Evolutionary conservation across 2,888 invertebrate genomes (phyloP).

Genomic region (Acanthococcus lagerstroemiae): DNA sequence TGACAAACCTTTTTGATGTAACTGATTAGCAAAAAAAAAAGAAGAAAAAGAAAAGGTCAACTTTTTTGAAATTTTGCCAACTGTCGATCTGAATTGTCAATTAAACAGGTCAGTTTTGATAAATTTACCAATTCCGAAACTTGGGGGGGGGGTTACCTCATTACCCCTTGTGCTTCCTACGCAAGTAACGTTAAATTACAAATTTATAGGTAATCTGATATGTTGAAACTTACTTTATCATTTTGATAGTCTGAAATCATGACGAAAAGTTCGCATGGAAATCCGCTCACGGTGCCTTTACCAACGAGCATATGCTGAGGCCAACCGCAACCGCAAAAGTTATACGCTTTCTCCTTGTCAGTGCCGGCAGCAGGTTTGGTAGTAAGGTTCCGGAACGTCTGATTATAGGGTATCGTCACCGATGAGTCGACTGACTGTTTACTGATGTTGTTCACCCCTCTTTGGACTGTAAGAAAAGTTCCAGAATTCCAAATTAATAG

Average conservation of each 20-base stretch:
- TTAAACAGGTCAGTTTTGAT: too few relatives aligned
- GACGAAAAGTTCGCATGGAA: constrained; percentile 57
- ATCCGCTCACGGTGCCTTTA: constrained; percentile 57
- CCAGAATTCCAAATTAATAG: too few relatives aligned
- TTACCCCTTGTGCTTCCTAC: too few relatives aligned
- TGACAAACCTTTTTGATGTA: too few relatives aligned
- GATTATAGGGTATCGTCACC: constrained; percentile 50
- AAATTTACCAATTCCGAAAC: too few relatives aligned
- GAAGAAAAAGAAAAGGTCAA: too few relatives aligned
- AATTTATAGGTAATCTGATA: too few relatives aligned
- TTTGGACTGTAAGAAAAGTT: constrained; percentile 48
- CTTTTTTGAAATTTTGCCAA: too few relatives aligned
- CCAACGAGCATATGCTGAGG: constrained; percentile 71
- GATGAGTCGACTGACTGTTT: constrained; percentile 54
- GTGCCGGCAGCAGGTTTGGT: constrained; percentile 42
- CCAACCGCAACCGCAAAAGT: constrained; percentile 83
- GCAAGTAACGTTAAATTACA: too few relatives aligned
- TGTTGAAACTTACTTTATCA: constrained; percentile 49
- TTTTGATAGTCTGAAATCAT: constrained; percentile 65
- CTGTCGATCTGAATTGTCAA: too few relatives aligned
- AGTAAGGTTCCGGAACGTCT: constrained; percentile 48
- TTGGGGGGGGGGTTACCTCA: too few relatives aligned
- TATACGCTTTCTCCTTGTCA: constrained; percentile 47
- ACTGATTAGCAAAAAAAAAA: too few relatives aligned
- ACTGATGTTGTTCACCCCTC: constrained; percentile 56